Evolutionary conservation across 1,140 invertebrate genomes (phyloP), one percentile per base, ranked within the genome.

Genomic region (Holcopasites calliopsidis): DNA sequence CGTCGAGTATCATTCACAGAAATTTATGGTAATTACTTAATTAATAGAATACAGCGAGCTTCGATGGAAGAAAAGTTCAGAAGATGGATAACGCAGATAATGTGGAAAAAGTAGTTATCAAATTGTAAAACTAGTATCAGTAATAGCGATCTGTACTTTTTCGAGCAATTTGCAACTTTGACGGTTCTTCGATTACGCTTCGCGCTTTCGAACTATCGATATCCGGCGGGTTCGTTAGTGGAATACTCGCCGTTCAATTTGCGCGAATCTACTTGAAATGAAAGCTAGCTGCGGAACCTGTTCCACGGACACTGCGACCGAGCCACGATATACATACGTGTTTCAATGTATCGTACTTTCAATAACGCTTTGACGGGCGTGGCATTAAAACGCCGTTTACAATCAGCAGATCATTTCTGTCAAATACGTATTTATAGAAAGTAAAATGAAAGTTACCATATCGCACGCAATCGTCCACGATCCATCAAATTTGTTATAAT

Each of bases 211-310:
- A 28, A 21, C 44, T 13, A 50, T 49, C 61, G 61, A 50, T 65
- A 65, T 50, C 61, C 61, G 44, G 31, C 28, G 61, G 50, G 44
- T 65, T 65, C 61, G 61, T 65, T 65, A 50, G 61, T 11, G n/a
- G 61, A 65, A 65, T 50, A 50, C 50, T 50, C 21, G 44, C n/a
- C 31, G 61, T 33, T 49, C 44, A 26, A 50, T 33, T 50, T 33
- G 23, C 61, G 61, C 33, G 4, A 16, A 35, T 31, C 28, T 64
- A 61, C 21, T 35, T 21, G 42, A n/a, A 21, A 5, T 31, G n/a
- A 54, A 54, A 31, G 11, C 50, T 10, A n/a, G n/a, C 0, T 49
- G n/a, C 35, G 61, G 33, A 50, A 50, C 11, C 16, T 33, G 44
- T 33, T 47, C 60, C n/a, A 16, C 11, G 16, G 44, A 35, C 33